Conservation (phyloP, 2,888 invertebrate genomes). For the Sphaeridia pumilis region DNA sequence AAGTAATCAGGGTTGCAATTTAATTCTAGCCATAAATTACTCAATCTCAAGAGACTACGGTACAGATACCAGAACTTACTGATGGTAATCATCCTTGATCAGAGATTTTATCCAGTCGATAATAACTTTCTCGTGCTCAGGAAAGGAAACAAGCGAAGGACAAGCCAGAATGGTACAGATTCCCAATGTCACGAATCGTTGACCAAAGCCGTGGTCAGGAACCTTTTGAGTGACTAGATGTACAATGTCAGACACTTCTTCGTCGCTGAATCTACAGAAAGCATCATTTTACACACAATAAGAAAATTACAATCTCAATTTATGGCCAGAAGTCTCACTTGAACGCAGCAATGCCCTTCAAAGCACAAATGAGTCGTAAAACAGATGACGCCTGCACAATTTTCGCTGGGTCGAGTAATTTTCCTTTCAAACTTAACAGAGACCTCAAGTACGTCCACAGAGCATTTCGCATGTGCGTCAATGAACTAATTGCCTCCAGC, state of each 20-base stretch:
- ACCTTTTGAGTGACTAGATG: constrained; percentile 78
- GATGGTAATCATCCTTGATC: constrained; percentile 75
- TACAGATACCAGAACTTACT: constrained; percentile 44
- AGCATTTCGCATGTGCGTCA: constrained; percentile 28
- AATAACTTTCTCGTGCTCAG: constrained; percentile 70
- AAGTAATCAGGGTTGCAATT: no score
- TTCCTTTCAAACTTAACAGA: constrained; percentile 18
- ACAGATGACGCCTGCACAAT: constrained; percentile 78
- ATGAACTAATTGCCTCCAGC: constrained; percentile 25
- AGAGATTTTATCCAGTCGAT: constrained; percentile 92
- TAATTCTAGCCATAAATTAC: neutral
- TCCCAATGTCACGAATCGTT: constrained; percentile 81
- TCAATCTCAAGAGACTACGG: no score
- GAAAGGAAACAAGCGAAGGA: constrained; percentile 65
- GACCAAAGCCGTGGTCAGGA: constrained; percentile 79
- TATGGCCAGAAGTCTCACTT: constrained; percentile 50
- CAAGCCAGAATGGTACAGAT: constrained; percentile 90
- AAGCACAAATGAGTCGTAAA: constrained; percentile 76
- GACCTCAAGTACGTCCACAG: constrained; percentile 25
- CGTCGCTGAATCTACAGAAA: constrained; percentile 78
- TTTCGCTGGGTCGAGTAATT: constrained; percentile 16
- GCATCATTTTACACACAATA: neutral
- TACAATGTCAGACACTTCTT: constrained; percentile 73
- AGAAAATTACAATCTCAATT: neutral
- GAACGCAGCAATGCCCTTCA: constrained; percentile 82